A percentile compares a stretch with the other conserved stretches of the same genome.
phyloP scores from a whole-genome alignment of 2,113 vertebrate species.

The Nymphicus hollandicus region DNA sequence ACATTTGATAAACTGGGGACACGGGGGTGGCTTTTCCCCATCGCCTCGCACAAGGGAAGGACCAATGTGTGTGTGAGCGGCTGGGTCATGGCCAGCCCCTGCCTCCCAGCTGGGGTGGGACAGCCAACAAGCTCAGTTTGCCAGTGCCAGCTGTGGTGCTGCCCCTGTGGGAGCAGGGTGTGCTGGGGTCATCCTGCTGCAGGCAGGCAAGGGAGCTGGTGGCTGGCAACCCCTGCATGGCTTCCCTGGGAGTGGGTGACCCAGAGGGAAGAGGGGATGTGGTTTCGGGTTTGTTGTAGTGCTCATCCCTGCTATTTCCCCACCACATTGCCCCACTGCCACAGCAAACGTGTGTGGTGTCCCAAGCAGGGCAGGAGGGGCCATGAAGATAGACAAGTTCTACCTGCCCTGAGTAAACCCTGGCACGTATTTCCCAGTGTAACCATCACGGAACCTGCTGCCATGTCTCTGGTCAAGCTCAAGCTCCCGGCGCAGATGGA shows the following conservation, averaged over 20 bases:
- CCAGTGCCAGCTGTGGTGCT: rapidly evolving
- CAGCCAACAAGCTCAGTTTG: rapidly evolving
- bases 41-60: rapidly evolving
- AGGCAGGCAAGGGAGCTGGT: rapidly evolving
- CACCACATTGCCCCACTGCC: background rate
- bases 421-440: background rate
- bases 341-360: background rate
- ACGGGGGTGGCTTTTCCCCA: background rate
- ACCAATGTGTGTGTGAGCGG: rapidly evolving
- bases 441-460: rapidly evolving
- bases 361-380: background rate
- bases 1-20: constrained; percentile 61
- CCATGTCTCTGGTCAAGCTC: rapidly evolving
- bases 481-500: rapidly evolving
- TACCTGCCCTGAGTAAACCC: background rate
- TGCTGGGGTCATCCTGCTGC: rapidly evolving
- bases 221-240: rapidly evolving
- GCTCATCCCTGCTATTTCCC: background rate
- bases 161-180: rapidly evolving
- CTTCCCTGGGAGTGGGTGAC: background rate
- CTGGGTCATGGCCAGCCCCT: background rate
- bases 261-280: rapidly evolving
- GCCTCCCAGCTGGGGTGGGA: background rate
- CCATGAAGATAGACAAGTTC: background rate
- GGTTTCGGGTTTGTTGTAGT: background rate